A percentile compares a stretch with the other conserved stretches of the same genome.
Conservation (phyloP, 2,888 invertebrate genomes). For the Drosophila paranaensis region DNA sequence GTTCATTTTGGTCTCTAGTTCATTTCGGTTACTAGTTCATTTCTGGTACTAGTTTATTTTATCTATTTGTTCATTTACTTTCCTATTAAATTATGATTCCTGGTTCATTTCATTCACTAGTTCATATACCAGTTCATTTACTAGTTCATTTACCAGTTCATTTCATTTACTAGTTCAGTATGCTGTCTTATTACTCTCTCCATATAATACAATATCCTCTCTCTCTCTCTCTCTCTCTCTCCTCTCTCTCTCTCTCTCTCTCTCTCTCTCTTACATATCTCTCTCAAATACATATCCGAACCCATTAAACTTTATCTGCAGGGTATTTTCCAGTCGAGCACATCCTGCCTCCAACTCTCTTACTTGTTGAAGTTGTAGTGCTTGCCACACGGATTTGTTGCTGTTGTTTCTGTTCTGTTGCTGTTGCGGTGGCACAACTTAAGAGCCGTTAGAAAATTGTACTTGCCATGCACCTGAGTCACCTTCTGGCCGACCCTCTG, state of each 20-base stretch:
- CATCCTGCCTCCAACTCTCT: neutral
- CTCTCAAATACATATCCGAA: too few relatives aligned
- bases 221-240: too few relatives aligned
- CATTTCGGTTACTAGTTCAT: too few relatives aligned
- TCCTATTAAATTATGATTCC: too few relatives aligned
- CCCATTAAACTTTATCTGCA: neutral
- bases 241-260: too few relatives aligned
- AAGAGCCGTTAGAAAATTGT: conserved; percentile 78
- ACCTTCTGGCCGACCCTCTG: conserved; percentile 1
- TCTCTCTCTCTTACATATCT: too few relatives aligned
- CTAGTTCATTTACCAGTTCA: neutral
- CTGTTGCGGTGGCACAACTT: conserved; percentile 60
- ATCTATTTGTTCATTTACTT: too few relatives aligned
- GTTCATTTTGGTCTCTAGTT: too few relatives aligned
- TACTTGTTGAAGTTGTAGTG: conserved; percentile 25
- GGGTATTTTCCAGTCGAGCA: neutral
- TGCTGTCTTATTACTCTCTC: too few relatives aligned
- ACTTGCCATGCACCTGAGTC: conserved; percentile 45
- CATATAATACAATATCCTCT: too few relatives aligned
- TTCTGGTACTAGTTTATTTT: too few relatives aligned
- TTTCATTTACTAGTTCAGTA: neutral
- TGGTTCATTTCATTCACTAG: neutral
- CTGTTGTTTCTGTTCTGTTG: conserved; percentile 14
- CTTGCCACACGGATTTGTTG: conserved; percentile 34
- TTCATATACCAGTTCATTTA: neutral